Conservation (phyloP, 37 sponge, comb jelly and placozoan genomes). For the Amphimedon queenslandica region DNA sequence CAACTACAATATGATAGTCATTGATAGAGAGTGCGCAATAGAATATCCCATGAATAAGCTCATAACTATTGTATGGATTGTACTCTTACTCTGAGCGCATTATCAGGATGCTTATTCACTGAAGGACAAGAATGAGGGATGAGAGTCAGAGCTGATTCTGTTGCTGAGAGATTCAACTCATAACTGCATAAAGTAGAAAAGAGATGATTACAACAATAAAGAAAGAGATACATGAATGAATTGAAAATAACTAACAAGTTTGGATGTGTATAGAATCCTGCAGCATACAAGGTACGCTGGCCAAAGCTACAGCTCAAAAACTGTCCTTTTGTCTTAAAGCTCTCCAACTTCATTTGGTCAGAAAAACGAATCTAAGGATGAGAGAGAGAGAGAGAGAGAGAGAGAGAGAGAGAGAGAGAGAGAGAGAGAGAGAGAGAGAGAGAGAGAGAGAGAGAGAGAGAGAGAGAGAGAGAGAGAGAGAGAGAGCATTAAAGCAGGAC, state of each 20-base stretch:
- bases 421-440: no score
- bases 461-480: no score
- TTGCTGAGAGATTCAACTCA: constrained; percentile 74
- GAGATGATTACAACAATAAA: background rate
- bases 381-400: background rate
- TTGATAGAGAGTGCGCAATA: no score
- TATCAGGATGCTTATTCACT: no score
- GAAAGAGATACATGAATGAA: no score
- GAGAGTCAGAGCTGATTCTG: constrained; percentile 63
- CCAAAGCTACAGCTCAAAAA: constrained; percentile 67
- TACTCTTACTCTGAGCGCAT: no score
- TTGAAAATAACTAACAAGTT: constrained; percentile 15
- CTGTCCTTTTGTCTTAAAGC: constrained; percentile 60
- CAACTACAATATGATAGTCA: no score
- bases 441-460: no score
- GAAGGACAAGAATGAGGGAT: constrained; percentile 26
- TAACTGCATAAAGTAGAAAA: constrained; percentile 32
- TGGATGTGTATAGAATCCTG: constrained; percentile 1
- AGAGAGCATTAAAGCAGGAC: no score
- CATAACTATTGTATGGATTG: no score
- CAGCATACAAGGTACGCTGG: constrained; percentile 4
- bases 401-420: background rate
- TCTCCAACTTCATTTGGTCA: constrained; percentile 67
- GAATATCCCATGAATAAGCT: no score
- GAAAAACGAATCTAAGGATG: constrained; percentile 19